Base-by-base conservation (phyloP, 2,797 vertebrate genomes). In the Poeciliopsis turneri region DNA sequence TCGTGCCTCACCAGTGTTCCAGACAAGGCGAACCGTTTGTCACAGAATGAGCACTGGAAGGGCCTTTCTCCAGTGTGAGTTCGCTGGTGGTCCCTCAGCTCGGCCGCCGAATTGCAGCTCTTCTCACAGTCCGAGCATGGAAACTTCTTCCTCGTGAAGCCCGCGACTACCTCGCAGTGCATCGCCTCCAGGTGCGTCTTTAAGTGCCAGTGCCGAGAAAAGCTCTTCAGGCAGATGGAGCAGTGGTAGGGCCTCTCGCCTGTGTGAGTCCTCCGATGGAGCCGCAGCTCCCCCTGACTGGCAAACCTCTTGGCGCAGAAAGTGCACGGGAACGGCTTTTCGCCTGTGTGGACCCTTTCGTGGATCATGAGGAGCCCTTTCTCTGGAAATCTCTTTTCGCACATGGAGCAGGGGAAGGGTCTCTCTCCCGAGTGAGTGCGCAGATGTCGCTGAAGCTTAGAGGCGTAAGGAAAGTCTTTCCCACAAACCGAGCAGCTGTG, bases 281-380 rank as follows among this genome's bases (percentile, higher is more conserved):
- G 87, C 76, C 93, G 79, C 23, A 95, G 92, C 84, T 95, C 94
- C 2, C 94, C 94, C 79, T 94, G 94, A 66, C 94, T 94, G n/a
- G 93, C 93, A 39, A 95, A 95, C 10, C 92, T 78, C 77, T 95
- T 95, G 78, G 93, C 91, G 7, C 94, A 95, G 85, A 94, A 93
- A 79, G 92, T 93, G 88, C 94, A 95, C 0, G 93, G 88, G 79
- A 92, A 95, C 0, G 94, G 94, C 78, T 95, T 95, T 55, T 94
- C 94, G 10, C 94, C 94, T 0, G 94, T 95, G 78, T 95, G 94
- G 71, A 93, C 90, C 76, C 94, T 76, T 61, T 94, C 86, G 11
- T 95, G 94, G 57, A 95, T 94, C 93, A 95, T 94, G 28, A 95
- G 93, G 55, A 94, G 90, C 18, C 93, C 94, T 78, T 95, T 94